Evolutionary conservation across 1,140 invertebrate species (phyloP).

Genomic region (Apis florea): DNA sequence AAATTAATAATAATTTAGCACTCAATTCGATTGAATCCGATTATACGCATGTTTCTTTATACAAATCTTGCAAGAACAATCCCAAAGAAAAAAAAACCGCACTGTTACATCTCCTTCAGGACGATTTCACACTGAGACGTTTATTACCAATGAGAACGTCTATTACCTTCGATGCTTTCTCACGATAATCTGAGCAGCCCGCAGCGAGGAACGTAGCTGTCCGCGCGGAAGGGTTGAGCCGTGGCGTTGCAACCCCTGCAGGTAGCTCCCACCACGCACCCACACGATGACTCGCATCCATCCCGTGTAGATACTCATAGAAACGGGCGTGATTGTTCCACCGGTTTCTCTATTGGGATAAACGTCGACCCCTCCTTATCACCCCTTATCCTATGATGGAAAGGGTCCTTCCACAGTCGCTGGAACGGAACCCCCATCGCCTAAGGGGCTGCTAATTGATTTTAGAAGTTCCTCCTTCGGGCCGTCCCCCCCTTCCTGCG

Average conservation of each 20-base stretch:
- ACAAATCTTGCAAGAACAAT: background rate
- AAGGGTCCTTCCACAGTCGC: constrained; percentile 55
- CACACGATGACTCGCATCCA: background rate
- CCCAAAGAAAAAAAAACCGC: background rate
- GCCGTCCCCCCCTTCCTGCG: constrained; percentile 11
- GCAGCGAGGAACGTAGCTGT: constrained; percentile 38
- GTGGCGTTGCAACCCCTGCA: constrained; percentile 28
- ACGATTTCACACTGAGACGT: background rate
- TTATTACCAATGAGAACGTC: constrained; percentile 17
- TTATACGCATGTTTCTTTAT: no score
- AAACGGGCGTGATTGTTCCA: constrained; percentile 63
- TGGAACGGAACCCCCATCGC: constrained; percentile 63
- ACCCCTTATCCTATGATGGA: constrained; percentile 63
- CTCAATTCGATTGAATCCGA: no score
- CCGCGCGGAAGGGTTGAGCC: constrained; percentile 47
- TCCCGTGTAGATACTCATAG: constrained; percentile 41
- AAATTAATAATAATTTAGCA: no score
- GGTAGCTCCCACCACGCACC: constrained; percentile 4
- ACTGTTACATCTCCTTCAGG: background rate
- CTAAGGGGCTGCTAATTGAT: constrained; percentile 71
- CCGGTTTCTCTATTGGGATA: constrained; percentile 65
- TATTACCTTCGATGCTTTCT: constrained; percentile 29
- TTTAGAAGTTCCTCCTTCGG: constrained; percentile 67
- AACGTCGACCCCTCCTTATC: constrained; percentile 65
- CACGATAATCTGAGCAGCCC: constrained; percentile 45